A percentile compares a stretch with the other conserved stretches of the same genome.
Conservation (phyloP, 1,140 invertebrate genomes). For the Drosophila sechellia region DNA sequence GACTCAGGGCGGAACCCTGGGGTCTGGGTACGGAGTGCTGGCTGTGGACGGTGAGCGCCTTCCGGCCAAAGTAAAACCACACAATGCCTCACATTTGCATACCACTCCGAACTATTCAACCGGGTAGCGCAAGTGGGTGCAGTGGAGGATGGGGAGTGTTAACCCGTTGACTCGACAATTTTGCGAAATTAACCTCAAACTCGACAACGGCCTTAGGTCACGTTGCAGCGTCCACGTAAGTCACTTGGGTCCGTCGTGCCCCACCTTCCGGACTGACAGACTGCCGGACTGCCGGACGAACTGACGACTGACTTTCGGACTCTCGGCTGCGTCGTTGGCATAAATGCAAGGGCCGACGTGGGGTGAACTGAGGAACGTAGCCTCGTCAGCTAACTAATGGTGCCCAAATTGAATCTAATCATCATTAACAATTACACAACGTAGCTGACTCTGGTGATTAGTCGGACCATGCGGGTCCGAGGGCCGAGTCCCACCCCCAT, state of each 20-base stretch:
- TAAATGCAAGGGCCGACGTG: slow-evolving; percentile 74
- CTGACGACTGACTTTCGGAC: neutral
- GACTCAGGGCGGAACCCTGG: slow-evolving; percentile 1
- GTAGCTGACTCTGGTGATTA: slow-evolving; percentile 71
- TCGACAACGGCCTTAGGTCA: slow-evolving; percentile 72
- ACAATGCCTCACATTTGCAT: slow-evolving; percentile 79
- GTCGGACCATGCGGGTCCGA: slow-evolving; percentile 10
- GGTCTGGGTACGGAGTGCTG: neutral
- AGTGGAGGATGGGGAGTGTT: slow-evolving; percentile 1
- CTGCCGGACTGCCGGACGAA: slow-evolving; percentile 3
- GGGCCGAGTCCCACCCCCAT: slow-evolving; percentile 60
- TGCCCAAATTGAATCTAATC: slow-evolving; percentile 84
- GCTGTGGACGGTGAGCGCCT: slow-evolving; percentile 35
- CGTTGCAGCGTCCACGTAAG: slow-evolving; percentile 76
- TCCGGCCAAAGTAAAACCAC: slow-evolving; percentile 77
- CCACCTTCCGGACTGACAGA: slow-evolving; percentile 4
- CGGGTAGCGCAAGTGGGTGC: slow-evolving; percentile 5
- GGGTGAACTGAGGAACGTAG: slow-evolving; percentile 26
- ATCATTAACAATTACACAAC: slow-evolving; percentile 84
- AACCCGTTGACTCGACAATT: slow-evolving; percentile 81
- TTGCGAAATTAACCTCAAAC: slow-evolving; percentile 81
- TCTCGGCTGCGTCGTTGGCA: slow-evolving; percentile 68
- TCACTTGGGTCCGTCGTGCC: slow-evolving; percentile 59
- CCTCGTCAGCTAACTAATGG: slow-evolving; percentile 82
- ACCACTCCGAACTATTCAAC: slow-evolving; percentile 74